phyloP scores from a whole-genome alignment of 2,888 invertebrate species.

The Digitonthophagus gazella region DNA sequence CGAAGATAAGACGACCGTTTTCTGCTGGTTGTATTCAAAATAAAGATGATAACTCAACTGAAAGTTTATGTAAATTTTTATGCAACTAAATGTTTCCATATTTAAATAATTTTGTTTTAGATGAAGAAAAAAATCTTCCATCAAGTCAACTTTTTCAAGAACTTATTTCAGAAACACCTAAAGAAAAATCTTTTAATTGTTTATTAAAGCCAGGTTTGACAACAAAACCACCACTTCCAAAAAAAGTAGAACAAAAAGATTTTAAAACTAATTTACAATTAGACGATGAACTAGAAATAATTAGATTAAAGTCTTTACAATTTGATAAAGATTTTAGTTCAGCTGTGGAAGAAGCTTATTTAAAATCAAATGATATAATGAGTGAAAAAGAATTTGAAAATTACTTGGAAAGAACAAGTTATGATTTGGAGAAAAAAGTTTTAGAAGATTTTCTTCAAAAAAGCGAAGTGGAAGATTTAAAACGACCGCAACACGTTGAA shows the following conservation, averaged over 20 bases:
- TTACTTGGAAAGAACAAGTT: slow-evolving; percentile 16
- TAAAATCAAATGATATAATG: slow-evolving; percentile 22
- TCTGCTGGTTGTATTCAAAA: slow-evolving; percentile 41
- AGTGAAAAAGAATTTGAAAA: slow-evolving; percentile 19
- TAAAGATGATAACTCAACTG: slow-evolving; percentile 17
- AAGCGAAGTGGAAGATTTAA: neutral
- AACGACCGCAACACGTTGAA: slow-evolving; percentile 2
- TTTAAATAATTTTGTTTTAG: slow-evolving; percentile 29
- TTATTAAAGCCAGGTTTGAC: slow-evolving; percentile 43
- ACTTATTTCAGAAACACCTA: slow-evolving; percentile 42
- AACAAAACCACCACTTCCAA: slow-evolving; percentile 48
- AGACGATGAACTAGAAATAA: slow-evolving; percentile 22
- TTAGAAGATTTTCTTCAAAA: neutral
- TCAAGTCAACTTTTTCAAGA: slow-evolving; percentile 43
- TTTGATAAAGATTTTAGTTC: slow-evolving; percentile 22
- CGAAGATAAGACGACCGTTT: slow-evolving; percentile 40
- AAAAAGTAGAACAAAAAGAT: slow-evolving; percentile 34
- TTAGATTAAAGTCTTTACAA: slow-evolving; percentile 20
- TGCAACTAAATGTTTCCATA: neutral
- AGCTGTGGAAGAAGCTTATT: neutral
- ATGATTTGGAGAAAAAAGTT: slow-evolving; percentile 10
- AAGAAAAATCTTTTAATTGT: slow-evolving; percentile 32
- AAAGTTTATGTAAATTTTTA: slow-evolving; percentile 16
- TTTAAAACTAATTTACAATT: slow-evolving; percentile 10
- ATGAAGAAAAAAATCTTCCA: slow-evolving; percentile 36